A percentile compares a stretch with the other conserved stretches of the same genome.
Conservation (phyloP, 2,888 invertebrate species). For the Chymomyza fuscimana region DNA sequence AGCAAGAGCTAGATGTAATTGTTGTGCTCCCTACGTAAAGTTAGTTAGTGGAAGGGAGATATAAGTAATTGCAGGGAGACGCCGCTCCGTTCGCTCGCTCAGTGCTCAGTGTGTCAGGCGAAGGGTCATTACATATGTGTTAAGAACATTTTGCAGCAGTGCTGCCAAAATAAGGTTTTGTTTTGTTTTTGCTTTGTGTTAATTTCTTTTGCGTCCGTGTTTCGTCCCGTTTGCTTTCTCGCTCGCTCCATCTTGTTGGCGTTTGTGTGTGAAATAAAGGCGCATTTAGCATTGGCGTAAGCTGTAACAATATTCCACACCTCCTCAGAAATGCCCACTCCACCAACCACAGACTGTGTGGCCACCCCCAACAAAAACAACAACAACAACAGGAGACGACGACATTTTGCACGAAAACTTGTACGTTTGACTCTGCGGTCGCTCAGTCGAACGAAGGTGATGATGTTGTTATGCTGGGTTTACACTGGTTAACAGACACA, state of each 20-base stretch:
- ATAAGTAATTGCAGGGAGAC: background rate
- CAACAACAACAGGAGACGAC: background rate
- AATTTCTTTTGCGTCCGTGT: slow-evolving; percentile 48
- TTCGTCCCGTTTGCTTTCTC: background rate
- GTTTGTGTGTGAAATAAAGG: slow-evolving; percentile 23
- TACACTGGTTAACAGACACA: background rate
- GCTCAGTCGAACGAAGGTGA: slow-evolving; percentile 57
- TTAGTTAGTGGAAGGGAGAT: background rate
- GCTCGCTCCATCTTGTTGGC: background rate
- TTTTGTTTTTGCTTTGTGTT: slow-evolving; percentile 40
- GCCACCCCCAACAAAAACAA: slow-evolving; percentile 30
- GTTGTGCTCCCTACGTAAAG: slow-evolving; percentile 2
- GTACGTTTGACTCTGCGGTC: slow-evolving; percentile 9
- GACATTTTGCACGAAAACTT: slow-evolving; percentile 8
- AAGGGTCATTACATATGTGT: background rate
- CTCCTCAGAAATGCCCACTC: slow-evolving; percentile 39
- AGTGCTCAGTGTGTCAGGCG: background rate
- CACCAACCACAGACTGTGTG: slow-evolving; percentile 26
- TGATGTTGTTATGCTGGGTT: slow-evolving; percentile 16
- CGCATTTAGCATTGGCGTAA: slow-evolving; percentile 37
- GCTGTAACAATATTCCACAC: slow-evolving; percentile 48
- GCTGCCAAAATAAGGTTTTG: slow-evolving; percentile 4
- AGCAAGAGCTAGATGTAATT: background rate
- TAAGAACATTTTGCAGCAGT: background rate
- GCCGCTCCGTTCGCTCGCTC: background rate